Conservation (phyloP, 2,888 invertebrate genomes). For the Phalera bucephala region DNA sequence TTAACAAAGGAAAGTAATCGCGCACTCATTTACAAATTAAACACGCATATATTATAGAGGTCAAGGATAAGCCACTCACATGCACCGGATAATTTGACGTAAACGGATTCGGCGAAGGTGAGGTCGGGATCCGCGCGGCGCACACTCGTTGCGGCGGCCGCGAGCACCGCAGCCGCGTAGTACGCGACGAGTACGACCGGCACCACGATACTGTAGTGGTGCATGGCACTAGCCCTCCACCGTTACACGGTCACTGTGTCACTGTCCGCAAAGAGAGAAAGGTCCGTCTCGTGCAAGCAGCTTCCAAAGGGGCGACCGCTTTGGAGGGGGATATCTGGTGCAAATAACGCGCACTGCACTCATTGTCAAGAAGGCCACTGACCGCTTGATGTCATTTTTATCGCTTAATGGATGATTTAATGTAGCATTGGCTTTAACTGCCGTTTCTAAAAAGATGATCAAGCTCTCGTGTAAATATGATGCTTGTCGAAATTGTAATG, state of each 20-base stretch:
- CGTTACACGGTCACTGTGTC: constrained; percentile 75
- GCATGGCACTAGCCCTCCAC: constrained; percentile 67
- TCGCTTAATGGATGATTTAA: constrained; percentile 5
- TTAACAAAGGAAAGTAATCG: not conserved
- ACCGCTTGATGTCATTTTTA: constrained; percentile 29
- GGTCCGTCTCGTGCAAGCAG: constrained; percentile 51
- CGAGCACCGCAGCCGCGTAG: constrained; percentile 29
- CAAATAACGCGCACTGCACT: constrained; percentile 49
- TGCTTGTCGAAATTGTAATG: no score
- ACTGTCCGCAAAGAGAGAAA: constrained; percentile 73
- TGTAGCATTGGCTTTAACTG: constrained; percentile 4
- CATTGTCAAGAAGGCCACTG: constrained; percentile 42
- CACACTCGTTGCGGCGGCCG: constrained; percentile 28
- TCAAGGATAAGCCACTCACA: constrained; percentile 61
- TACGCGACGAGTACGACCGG: constrained; percentile 43
- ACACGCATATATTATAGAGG: constrained; percentile 21
- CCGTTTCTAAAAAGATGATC: not conserved
- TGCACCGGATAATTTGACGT: constrained; percentile 69
- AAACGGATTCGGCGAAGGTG: constrained; percentile 68
- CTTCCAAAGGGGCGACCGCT: constrained; percentile 34
- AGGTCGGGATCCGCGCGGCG: constrained; percentile 42
- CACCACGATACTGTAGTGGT: constrained; percentile 47
- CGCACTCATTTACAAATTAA: constrained; percentile 5
- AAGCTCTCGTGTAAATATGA: no score
- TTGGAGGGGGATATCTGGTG: constrained; percentile 69